A percentile compares a stretch with the other conserved stretches of the same genome.
Evolutionary conservation across 1,140 invertebrate genomes (phyloP).

Genomic region (Drosophila ananassae): DNA sequence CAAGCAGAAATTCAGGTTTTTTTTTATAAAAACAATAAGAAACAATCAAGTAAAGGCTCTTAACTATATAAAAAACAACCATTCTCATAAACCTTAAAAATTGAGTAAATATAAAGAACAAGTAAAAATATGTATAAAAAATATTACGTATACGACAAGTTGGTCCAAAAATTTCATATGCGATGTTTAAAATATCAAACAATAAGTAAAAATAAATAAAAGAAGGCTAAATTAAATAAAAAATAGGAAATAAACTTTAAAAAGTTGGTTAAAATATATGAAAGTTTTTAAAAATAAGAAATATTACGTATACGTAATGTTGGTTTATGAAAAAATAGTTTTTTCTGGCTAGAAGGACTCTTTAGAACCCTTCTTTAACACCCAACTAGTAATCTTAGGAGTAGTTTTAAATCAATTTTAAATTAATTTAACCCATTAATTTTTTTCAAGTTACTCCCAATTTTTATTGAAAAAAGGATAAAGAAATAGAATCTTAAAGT

Average conservation of each 20-base stretch:
- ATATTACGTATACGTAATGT: neutral
- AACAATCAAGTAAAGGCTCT: neutral
- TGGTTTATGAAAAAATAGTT: too few species aligned
- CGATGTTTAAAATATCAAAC: neutral
- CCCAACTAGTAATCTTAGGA: too few species aligned
- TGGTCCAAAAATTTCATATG: neutral
- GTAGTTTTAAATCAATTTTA: too few species aligned
- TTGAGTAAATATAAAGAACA: neutral
- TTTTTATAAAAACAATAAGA: too few species aligned
- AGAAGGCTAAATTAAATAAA: neutral
- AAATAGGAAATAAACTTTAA: neutral
- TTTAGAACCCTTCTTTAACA: too few species aligned
- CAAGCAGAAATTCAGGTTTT: too few species aligned
- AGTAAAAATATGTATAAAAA: neutral
- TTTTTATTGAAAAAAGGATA: neutral
- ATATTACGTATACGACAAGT: neutral
- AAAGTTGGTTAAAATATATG: neutral
- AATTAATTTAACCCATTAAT: too few species aligned
- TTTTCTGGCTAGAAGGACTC: too few species aligned
- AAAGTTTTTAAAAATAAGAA: neutral
- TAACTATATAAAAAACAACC: neutral
- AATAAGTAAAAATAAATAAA: too few species aligned
- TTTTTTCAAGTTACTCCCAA: too few species aligned
- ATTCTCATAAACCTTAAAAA: neutral
- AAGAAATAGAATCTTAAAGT: neutral